phyloP scores from a whole-genome alignment of 1,140 invertebrate genomes.

The Drosophila arawakana region DNA sequence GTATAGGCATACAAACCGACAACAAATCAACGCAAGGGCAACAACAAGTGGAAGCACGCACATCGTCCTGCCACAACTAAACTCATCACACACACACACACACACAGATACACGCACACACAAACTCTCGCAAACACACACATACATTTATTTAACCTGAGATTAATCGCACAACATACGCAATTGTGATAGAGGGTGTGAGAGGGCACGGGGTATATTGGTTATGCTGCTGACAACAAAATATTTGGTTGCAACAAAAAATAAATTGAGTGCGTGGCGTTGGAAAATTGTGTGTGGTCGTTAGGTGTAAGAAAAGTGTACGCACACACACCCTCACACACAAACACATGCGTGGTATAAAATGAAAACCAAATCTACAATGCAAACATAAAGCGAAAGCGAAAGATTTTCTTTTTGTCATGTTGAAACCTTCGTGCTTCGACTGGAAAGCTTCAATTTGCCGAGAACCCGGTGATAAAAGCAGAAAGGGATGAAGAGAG shows the following conservation, averaged over 20 bases:
- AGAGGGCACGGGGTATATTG: conserved; percentile 7
- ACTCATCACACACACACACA: background rate
- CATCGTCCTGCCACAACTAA: conserved; percentile 1
- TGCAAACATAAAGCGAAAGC: conserved; percentile 59
- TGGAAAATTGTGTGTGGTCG: conserved; percentile 70
- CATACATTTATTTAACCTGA: conserved; percentile 77
- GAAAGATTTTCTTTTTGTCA: conserved; percentile 5
- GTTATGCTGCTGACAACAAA: conserved; percentile 48
- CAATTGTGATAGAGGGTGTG: conserved; percentile 17
- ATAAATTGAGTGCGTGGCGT: conserved; percentile 79
- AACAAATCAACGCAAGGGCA: conserved; percentile 43
- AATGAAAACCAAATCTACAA: conserved; percentile 62
- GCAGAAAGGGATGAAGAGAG: conserved; percentile 11
- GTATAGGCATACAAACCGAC: background rate
- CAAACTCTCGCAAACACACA: conserved; percentile 32
- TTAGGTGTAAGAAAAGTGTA: conserved; percentile 72
- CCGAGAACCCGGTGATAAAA: background rate
- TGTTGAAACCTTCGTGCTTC: background rate
- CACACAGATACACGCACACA: conserved; percentile 26
- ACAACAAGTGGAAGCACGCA: conserved; percentile 49
- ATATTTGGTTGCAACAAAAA: conserved; percentile 80
- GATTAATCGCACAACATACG: conserved; percentile 69
- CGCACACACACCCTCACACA: conserved; percentile 42
- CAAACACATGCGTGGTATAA: conserved; percentile 13
- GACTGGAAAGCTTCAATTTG: conserved; percentile 9